A percentile compares a stretch with the other conserved stretches of the same genome.
Evolutionary conservation across 1,140 invertebrate genomes (phyloP).

Genomic region (Cyclina sinensis): DNA sequence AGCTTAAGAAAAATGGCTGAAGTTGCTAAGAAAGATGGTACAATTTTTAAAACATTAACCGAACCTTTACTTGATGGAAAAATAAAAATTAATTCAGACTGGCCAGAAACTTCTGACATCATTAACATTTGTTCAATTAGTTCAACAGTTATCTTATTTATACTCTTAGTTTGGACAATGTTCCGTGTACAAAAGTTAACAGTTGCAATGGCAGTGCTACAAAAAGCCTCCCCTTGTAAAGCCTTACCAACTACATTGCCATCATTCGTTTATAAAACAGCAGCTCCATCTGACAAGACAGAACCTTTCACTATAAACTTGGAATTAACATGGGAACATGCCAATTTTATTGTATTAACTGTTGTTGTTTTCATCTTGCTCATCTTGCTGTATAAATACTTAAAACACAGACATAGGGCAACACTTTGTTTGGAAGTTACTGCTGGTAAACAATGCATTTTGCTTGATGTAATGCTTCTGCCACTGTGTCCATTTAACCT

Average conservation of each 20-base stretch:
- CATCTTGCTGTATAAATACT: background rate
- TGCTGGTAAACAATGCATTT: background rate
- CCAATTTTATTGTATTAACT: constrained; percentile 1
- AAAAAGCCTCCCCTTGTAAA: background rate
- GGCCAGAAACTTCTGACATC: background rate
- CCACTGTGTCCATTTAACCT: constrained; percentile 10
- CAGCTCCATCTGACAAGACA: background rate
- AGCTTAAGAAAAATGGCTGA: constrained; percentile 32
- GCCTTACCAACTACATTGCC: constrained; percentile 4
- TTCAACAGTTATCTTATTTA: background rate
- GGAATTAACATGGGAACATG: constrained; percentile 2
- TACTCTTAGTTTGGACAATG: background rate
- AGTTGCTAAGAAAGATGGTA: constrained; percentile 40
- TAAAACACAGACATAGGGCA: background rate
- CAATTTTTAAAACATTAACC: constrained; percentile 24
- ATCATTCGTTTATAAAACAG: constrained; percentile 28
- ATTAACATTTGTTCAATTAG: background rate
- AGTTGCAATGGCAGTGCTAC: background rate
- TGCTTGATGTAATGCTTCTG: constrained; percentile 15
- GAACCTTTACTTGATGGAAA: constrained; percentile 39
- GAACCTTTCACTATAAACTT: background rate
- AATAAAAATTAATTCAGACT: constrained; percentile 17
- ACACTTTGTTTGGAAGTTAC: background rate
- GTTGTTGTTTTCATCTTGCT: background rate
- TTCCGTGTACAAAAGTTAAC: background rate